Evolutionary conservation across 1,140 invertebrate genomes (phyloP), one percentile per base, ranked within the genome.

Genomic region (Pectinophora gossypiella): DNA sequence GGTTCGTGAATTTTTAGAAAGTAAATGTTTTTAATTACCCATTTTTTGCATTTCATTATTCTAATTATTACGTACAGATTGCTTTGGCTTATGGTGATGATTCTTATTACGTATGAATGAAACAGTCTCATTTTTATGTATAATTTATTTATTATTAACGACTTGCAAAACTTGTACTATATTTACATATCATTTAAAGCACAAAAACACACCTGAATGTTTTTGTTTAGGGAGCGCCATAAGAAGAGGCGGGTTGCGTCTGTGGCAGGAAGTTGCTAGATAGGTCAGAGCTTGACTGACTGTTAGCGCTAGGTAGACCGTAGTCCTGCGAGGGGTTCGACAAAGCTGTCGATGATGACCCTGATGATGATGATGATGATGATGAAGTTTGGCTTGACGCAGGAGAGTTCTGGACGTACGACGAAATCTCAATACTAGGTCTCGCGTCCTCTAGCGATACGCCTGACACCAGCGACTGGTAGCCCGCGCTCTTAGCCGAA

Each of bases 371-470:
- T 36, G 20, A 38, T 35, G 52, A 42, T 19, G 53, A 48, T 5
- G 19, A 6, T 2, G 10, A 19, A 40, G 12, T 40, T 15, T 13
- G 13, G 16, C 20, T 44, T 48, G n/a, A 36, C 16, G 47, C 16
- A 13, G 72, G 69, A 5, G 80, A 79, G 16, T 19, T 10, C 54
- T 76, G 2, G 4, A 72, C 67, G 45, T 85, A 87, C 0, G 84
- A 85, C 6, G 73, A 69, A 38, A 87, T 61, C 59, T 87, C 84
- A 5, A 84, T 52, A 48, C 84, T 87, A 1, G 84, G 84, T 44
- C 68, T 70, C 13, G 74, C 80, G 49, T 72, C 72, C 50, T 72
- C 81, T 36, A 84, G 60, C 13, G 78, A 70, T 4, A 87, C 72
- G 4, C 84, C 80, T 4, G 84, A 82, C 3, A 87, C 75, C 21